Conservation (phyloP, 2,888 invertebrate genomes). For the Pandemis corylana region DNA sequence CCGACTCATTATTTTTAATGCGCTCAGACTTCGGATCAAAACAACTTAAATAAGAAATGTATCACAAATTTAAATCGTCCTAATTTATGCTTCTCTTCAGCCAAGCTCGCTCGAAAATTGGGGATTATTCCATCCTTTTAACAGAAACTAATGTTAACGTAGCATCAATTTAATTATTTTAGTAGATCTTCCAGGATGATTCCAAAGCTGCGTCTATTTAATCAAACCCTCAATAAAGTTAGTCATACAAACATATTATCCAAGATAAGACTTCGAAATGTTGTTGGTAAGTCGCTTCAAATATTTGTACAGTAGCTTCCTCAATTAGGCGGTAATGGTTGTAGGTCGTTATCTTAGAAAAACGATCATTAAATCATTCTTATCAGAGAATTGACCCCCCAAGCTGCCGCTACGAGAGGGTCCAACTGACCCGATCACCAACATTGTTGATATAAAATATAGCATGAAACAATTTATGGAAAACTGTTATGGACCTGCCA, state of each 20-base stretch:
- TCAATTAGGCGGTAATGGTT: slow-evolving; percentile 36
- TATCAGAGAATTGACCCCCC: slow-evolving; percentile 31
- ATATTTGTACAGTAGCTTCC: slow-evolving; percentile 30
- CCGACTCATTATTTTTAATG: slow-evolving; percentile 50
- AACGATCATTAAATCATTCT: slow-evolving; percentile 26
- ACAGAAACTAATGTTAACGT: neutral
- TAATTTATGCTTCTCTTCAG: neutral
- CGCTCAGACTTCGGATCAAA: slow-evolving; percentile 36
- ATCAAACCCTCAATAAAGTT: neutral
- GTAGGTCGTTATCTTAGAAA: slow-evolving; percentile 12
- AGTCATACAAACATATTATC: neutral
- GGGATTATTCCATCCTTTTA: neutral
- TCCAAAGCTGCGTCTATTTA: neutral
- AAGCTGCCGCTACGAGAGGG: neutral
- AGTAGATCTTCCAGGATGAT: neutral
- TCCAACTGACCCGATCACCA: neutral
- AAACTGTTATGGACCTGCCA: neutral
- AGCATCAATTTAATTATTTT: neutral
- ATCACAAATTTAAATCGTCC: slow-evolving; percentile 14
- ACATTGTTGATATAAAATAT: neutral
- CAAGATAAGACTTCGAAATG: slow-evolving; percentile 1
- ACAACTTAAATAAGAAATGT: slow-evolving; percentile 23
- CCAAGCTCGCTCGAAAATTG: neutral
- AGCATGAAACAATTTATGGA: neutral
- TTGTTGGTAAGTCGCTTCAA: slow-evolving; percentile 9